These are phyloP conservation scores for Cryptomyrus ogoouensis DNA, from an alignment of 2,113 vertebrate species.

Conservation along the genomic window DNA sequence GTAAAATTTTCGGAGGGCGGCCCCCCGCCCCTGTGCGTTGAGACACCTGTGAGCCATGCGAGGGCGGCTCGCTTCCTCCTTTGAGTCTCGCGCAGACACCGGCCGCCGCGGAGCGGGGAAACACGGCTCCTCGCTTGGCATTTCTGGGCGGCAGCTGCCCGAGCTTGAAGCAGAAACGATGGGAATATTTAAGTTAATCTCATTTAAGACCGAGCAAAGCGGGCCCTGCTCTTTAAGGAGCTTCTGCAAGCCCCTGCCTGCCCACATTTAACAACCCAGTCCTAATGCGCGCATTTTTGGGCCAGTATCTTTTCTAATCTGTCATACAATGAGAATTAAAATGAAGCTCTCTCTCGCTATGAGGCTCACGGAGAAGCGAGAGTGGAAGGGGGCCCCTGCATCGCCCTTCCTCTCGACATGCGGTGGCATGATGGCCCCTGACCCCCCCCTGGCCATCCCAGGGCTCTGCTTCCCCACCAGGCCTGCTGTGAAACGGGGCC, in stretches of 20 bases:
- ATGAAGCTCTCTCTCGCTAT: constrained; percentile 34
- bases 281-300: constrained; percentile 50
- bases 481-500: not conserved
- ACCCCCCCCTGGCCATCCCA: not conserved
- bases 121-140: not conserved
- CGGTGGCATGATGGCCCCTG: not conserved
- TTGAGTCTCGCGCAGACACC: not conserved
- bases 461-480: not conserved
- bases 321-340: constrained; percentile 50
- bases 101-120: not conserved
- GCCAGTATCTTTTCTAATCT: constrained; percentile 42
- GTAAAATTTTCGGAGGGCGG: not conserved
- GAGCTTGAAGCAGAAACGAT: constrained; percentile 27
- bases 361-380: constrained; percentile 18
- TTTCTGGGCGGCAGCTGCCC: not conserved
- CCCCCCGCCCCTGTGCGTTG: not conserved
- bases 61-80: not conserved
- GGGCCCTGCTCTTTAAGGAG: constrained; percentile 57
- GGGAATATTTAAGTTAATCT: constrained; percentile 63
- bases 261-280: constrained; percentile 58
- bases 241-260: constrained; percentile 61
- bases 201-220: constrained; percentile 58
- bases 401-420: constrained; percentile 21
- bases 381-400: constrained; percentile 25
- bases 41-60: not conserved